These are phyloP conservation scores for Anableps anableps DNA, from an alignment of 2,797 vertebrate species.

Conservation along the genomic window DNA sequence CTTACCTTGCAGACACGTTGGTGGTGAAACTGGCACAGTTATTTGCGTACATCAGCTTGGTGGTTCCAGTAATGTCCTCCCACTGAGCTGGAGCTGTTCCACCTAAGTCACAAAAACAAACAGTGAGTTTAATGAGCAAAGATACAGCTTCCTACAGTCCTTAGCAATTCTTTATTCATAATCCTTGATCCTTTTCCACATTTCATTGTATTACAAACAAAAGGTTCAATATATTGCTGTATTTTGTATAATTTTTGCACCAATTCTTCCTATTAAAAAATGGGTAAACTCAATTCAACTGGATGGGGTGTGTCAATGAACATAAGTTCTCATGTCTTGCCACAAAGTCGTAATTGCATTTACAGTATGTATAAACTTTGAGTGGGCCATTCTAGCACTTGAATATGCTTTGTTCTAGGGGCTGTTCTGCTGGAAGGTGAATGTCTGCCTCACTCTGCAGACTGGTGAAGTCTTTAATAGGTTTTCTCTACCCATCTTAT, in stretches of 20 bases:
- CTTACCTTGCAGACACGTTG: conserved; percentile 96
- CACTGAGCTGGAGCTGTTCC: conserved; percentile 96
- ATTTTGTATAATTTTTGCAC: background rate
- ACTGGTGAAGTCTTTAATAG: background rate
- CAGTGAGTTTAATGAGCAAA: conserved; percentile 30
- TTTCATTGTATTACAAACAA: background rate
- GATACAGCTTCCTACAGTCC: background rate
- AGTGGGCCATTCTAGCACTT: too few species aligned
- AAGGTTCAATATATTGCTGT: background rate
- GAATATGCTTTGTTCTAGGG: too few species aligned
- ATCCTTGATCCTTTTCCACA: background rate
- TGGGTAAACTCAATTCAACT: background rate
- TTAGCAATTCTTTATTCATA: background rate
- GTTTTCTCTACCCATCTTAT: background rate
- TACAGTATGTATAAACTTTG: too few species aligned
- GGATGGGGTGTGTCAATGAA: too few species aligned
- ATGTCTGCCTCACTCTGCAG: too few species aligned
- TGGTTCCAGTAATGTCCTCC: conserved; percentile 99
- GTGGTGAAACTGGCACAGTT: conserved; percentile 98
- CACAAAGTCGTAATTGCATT: background rate
- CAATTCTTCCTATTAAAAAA: background rate
- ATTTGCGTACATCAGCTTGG: conserved; percentile 93
- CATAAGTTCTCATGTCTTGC: background rate
- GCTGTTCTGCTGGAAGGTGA: too few species aligned
- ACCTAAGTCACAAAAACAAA: conserved; percentile 79